phyloP scores from a whole-genome alignment of 2,888 invertebrate genomes.

The Conistra vaccinii region DNA sequence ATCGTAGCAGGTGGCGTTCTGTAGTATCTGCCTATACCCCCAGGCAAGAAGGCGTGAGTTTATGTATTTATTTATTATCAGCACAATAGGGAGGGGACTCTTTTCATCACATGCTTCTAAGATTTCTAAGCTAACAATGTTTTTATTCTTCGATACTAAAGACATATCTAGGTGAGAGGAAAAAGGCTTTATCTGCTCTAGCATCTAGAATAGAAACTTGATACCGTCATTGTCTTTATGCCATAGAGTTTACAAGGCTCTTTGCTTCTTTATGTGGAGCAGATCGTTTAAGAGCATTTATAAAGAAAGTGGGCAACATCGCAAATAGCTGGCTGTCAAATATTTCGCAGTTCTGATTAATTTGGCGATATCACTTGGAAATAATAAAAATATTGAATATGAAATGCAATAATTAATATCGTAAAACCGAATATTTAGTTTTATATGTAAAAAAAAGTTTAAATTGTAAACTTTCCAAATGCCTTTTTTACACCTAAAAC shows the following conservation, averaged over 20 bases:
- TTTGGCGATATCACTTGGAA: too few species aligned
- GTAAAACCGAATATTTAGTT: too few species aligned
- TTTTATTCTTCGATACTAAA: background rate
- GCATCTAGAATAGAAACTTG: background rate
- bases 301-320: too few species aligned
- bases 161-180: background rate
- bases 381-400: too few species aligned
- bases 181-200: background rate
- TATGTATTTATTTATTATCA: background rate
- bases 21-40: background rate
- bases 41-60: background rate
- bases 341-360: too few species aligned
- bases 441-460: too few species aligned
- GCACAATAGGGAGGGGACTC: background rate
- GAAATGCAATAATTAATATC: too few species aligned
- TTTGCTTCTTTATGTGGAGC: background rate
- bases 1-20: background rate
- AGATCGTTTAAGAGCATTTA: background rate
- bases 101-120: background rate
- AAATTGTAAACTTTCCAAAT: too few species aligned
- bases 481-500: too few species aligned
- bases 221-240: background rate
- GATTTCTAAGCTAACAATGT: constrained; percentile 2
- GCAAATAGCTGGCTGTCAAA: too few species aligned
- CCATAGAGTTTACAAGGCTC: too few species aligned